These are phyloP conservation scores for Kryptolebias marmoratus DNA, from an alignment of 2,113 vertebrate genomes.

Conservation along the genomic window DNA sequence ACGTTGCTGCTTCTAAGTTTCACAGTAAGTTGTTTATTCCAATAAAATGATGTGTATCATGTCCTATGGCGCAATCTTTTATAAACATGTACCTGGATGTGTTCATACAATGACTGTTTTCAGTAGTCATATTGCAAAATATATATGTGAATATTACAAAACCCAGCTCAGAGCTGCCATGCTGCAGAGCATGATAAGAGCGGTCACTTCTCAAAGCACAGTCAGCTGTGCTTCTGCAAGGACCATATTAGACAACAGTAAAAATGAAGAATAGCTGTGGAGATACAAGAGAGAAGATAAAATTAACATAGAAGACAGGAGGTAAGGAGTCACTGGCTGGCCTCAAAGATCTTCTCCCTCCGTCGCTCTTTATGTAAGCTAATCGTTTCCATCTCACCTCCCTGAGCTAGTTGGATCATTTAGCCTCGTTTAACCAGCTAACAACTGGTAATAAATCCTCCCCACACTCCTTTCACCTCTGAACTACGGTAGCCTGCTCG, in stretches of 20 bases:
- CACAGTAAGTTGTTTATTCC: too few species aligned
- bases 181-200: background rate
- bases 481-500: slow-evolving; percentile 42
- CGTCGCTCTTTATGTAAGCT: slow-evolving; percentile 55
- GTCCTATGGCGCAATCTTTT: too few species aligned
- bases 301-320: slow-evolving; percentile 22
- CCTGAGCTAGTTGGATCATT: slow-evolving; percentile 52
- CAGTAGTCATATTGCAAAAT: too few species aligned
- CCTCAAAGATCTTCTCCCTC: slow-evolving; percentile 45
- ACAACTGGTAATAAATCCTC: slow-evolving; percentile 66
- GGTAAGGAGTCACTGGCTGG: slow-evolving; percentile 30
- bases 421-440: slow-evolving; percentile 72
- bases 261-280: background rate
- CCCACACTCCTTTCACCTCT: slow-evolving; percentile 51
- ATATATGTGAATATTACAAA: too few species aligned
- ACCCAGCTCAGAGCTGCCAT: too few species aligned
- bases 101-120: too few species aligned
- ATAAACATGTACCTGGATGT: too few species aligned
- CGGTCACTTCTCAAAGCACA: slow-evolving; percentile 4
- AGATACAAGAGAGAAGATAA: slow-evolving; percentile 16
- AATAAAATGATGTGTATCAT: too few species aligned
- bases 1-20: too few species aligned
- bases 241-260: background rate
- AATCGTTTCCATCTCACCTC: slow-evolving; percentile 73
- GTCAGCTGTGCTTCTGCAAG: background rate